A percentile compares a stretch with the other conserved stretches of the same genome.
These are phyloP conservation scores for Hippocampus abdominalis DNA, from an alignment of 2,113 vertebrate genomes.

Conservation along the genomic window DNA sequence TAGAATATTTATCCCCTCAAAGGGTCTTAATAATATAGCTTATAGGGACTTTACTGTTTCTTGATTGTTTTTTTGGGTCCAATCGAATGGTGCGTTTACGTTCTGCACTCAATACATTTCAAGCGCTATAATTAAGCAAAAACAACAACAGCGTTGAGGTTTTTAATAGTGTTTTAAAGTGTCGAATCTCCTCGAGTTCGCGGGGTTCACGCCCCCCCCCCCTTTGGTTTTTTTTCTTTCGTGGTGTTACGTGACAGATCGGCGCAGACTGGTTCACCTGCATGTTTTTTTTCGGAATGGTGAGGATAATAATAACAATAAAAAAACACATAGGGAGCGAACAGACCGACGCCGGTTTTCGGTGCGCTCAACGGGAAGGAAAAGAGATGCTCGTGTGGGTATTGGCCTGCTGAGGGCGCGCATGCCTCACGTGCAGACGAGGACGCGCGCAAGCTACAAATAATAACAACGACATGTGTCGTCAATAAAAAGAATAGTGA, in stretches of 20 bases:
- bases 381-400: background rate
- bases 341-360: background rate
- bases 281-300: background rate
- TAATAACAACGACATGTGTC: background rate
- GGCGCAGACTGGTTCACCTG: background rate
- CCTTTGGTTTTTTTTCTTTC: background rate
- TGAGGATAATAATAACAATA: background rate
- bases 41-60: too few species aligned
- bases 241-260: background rate
- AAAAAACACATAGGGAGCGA: background rate
- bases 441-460: background rate
- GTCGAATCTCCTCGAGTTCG: slow-evolving; percentile 3
- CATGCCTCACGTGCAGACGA: background rate
- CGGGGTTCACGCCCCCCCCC: background rate
- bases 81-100: background rate
- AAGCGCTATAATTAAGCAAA: background rate
- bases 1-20: too few species aligned
- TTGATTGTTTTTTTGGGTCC: too few species aligned
- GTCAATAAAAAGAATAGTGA: background rate
- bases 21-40: too few species aligned
- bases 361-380: background rate
- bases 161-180: background rate
- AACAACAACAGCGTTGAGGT: background rate
- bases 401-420: slow-evolving; percentile 47
- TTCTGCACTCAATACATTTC: background rate